Base-by-base conservation (phyloP, 2,888 invertebrate genomes). In the Hesperia comma region DNA sequence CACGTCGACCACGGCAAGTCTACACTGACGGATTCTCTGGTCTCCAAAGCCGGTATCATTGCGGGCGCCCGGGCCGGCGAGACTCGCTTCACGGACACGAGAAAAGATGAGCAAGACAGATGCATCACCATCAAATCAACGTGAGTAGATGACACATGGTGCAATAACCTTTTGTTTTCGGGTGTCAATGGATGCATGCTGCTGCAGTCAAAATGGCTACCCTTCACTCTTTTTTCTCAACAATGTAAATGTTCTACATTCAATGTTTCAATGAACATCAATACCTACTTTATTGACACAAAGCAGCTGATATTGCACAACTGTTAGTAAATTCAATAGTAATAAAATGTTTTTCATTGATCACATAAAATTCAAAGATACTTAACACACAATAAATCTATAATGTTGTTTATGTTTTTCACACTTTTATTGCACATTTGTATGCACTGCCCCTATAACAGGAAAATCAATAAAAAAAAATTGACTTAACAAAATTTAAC, bases 41-140 rank as follows among this genome's bases (percentile, higher is more conserved):
- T 99, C 75, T 99, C 99, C 69, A 99, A 99, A 93, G 99, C 99
- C 84, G 99, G 99, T 93, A 99, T 99, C 90, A 99, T 99, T 87
- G 99, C 99, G 81, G 97, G 97, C 75, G 97, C 99, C 71, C 98
- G 99, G 85, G 99, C 99, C 81, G 99, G 99, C 79, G 99, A 99
- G 92, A 99, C 99, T 15, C 95, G 99, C 75, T 99, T 99, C 93
- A 99, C 99, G 32, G 99, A 99, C 88, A 99, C 99, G 64, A 96
- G 99, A 74, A 99, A 99, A 92, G 99, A 99, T 93, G 99, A 99
- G 92, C 99, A 99, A 89, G 99, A 99, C 93, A 95, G 99, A 92
- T 99, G 99, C 90, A 99, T 99, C 93, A 99, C 99, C 90, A 99
- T 99, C 94, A 99, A 99, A 94, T 99, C 99, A 68, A 99, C 99